These are phyloP conservation scores for Triplophysa yarkandensis DNA, from an alignment of 2,797 vertebrate genomes.

Conservation along the genomic window DNA sequence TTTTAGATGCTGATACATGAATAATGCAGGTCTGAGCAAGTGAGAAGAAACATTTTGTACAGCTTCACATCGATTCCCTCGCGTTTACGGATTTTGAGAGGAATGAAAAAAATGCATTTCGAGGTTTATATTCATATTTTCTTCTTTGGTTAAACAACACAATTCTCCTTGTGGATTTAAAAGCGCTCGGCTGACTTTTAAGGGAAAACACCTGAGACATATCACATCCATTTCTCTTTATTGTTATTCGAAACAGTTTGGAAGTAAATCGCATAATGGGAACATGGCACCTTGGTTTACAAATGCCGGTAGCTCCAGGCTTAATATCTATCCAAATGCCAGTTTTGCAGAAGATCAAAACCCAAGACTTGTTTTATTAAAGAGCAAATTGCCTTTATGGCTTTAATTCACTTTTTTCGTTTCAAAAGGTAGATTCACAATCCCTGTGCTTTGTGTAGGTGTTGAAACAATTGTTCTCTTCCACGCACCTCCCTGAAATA, in stretches of 20 bases:
- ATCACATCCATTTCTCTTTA: slow-evolving; percentile 26
- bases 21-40: neutral
- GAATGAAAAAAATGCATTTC: neutral
- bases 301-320: slow-evolving; percentile 50
- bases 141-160: neutral
- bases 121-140: neutral
- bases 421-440: slow-evolving; percentile 66
- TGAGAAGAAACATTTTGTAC: neutral
- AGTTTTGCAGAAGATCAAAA: slow-evolving; percentile 58
- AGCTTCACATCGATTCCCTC: neutral
- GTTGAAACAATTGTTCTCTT: slow-evolving; percentile 79
- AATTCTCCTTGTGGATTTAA: neutral
- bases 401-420: slow-evolving; percentile 66
- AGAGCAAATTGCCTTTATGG: slow-evolving; percentile 68
- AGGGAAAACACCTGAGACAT: slow-evolving; percentile 23
- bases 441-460: slow-evolving; percentile 76
- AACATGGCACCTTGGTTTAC: slow-evolving; percentile 37
- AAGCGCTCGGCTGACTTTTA: neutral
- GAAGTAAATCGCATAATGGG: slow-evolving; percentile 50
- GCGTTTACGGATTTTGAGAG: neutral
- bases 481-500: slow-evolving; percentile 79
- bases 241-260: slow-evolving; percentile 28
- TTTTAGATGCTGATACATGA: neutral
- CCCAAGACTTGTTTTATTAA: slow-evolving; percentile 67
- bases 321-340: slow-evolving; percentile 62